Evolutionary conservation across 2,797 vertebrate species (phyloP).

Genomic region (Sebastes steindachneri): DNA sequence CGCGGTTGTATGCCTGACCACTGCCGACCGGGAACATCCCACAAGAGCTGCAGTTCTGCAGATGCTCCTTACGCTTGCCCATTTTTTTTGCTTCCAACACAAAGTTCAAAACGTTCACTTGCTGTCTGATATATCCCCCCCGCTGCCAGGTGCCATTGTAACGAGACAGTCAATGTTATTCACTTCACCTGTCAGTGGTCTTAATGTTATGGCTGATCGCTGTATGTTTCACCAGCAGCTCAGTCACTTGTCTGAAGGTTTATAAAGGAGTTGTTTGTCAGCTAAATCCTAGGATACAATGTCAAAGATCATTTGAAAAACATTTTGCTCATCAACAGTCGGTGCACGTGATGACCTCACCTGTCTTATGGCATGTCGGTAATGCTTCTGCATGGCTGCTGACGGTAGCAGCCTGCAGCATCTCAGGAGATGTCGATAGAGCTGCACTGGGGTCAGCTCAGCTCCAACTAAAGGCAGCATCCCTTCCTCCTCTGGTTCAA

Average conservation of each 20-base stretch:
- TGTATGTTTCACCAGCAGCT: not conserved
- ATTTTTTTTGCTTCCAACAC: too few relatives aligned
- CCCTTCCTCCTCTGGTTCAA: not conserved
- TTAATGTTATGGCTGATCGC: too few relatives aligned
- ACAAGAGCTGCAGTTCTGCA: too few relatives aligned
- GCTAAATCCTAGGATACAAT: not conserved
- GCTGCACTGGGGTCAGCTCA: constrained; percentile 77
- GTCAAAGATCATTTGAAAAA: not conserved
- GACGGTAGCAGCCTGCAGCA: constrained; percentile 75
- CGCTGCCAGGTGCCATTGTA: too few relatives aligned
- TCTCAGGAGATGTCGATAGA: constrained; percentile 80
- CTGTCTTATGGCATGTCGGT: constrained; percentile 81
- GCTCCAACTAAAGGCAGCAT: constrained; percentile 73
- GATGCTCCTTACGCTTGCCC: too few relatives aligned
- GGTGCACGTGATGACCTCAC: constrained; percentile 22
- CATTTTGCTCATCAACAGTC: too few relatives aligned
- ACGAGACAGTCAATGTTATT: too few relatives aligned
- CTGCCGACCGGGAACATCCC: too few relatives aligned
- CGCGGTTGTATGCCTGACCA: too few relatives aligned
- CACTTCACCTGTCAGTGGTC: too few relatives aligned
- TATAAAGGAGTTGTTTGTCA: not conserved
- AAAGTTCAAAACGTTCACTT: too few relatives aligned
- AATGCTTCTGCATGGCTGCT: constrained; percentile 75
- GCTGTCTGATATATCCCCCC: too few relatives aligned
- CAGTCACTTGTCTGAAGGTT: not conserved